phyloP scores from a whole-genome alignment of 2,113 vertebrate species.

The Mustela lutreola region DNA sequence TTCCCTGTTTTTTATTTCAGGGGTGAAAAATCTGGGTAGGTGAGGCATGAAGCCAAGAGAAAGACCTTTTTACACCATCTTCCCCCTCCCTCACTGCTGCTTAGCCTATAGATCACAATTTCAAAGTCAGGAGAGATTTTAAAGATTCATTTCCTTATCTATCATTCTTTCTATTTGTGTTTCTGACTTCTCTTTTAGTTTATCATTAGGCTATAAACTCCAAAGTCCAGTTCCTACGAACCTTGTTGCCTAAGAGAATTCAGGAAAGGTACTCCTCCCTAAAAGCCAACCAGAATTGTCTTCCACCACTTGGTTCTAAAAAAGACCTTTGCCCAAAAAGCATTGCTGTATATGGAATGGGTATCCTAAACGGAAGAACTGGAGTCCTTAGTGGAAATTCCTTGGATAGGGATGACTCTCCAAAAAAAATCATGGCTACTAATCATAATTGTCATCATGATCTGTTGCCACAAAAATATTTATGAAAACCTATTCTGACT shows the following conservation, averaged over 20 bases:
- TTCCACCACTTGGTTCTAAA: background rate
- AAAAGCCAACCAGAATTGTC: background rate
- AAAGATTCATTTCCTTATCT: background rate
- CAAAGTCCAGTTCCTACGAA: background rate
- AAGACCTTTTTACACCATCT: background rate
- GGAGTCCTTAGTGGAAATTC: slow-evolving; percentile 8
- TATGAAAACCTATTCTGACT: background rate
- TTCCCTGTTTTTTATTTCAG: background rate
- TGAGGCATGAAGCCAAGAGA: background rate
- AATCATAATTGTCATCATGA: background rate
- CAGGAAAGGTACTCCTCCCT: background rate
- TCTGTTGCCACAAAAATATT: background rate
- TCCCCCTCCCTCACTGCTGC: background rate
- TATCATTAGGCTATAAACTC: background rate
- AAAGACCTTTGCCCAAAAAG: slow-evolving; percentile 36
- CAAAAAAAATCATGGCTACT: background rate
- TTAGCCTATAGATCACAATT: background rate
- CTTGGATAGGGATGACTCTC: background rate
- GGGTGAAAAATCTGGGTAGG: background rate
- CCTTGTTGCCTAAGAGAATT: background rate
- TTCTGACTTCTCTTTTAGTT: slow-evolving; percentile 31
- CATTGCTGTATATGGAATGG: background rate
- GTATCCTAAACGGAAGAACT: background rate
- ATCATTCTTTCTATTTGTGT: background rate
- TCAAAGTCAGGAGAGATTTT: background rate